phyloP scores from a whole-genome alignment of 2,113 vertebrate species.

The Hoplias malabaricus region DNA sequence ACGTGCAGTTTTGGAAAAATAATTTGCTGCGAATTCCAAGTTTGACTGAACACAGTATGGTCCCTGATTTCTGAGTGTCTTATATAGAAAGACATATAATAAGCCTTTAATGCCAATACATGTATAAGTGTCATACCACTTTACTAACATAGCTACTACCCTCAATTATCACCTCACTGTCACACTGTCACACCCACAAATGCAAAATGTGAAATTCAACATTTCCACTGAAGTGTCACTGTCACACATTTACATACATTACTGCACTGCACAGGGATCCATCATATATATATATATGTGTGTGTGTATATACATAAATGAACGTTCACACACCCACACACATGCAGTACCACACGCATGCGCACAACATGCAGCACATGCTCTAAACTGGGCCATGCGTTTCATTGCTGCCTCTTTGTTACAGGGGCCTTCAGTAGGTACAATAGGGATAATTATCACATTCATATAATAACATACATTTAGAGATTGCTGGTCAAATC shows the following conservation, averaged over 20 bases:
- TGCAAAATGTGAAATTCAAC: conserved; percentile 38
- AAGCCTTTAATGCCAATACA: background rate
- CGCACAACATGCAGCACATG: conserved; percentile 47
- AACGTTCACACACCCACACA: conserved; percentile 31
- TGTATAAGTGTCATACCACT: background rate
- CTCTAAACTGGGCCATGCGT: background rate
- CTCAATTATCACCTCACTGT: background rate
- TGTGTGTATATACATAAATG: conserved; percentile 22
- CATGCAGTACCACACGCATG: conserved; percentile 40
- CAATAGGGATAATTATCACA: conserved; percentile 15
- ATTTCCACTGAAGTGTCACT: conserved; percentile 51
- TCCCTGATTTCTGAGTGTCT: too few relatives aligned
- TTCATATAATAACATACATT: background rate
- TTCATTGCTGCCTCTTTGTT: background rate
- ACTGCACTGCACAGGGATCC: too few relatives aligned
- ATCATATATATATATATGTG: conserved; percentile 7
- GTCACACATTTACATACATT: conserved; percentile 36
- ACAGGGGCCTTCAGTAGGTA: background rate
- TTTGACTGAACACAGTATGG: too few relatives aligned
- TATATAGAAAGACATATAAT: too few relatives aligned
- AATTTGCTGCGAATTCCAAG: too few relatives aligned
- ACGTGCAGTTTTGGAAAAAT: too few relatives aligned
- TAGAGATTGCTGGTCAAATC: too few relatives aligned
- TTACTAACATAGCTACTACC: background rate
- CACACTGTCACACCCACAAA: background rate